phyloP scores from a whole-genome alignment of 2,113 vertebrate genomes.

The Microtus montanus region DNA sequence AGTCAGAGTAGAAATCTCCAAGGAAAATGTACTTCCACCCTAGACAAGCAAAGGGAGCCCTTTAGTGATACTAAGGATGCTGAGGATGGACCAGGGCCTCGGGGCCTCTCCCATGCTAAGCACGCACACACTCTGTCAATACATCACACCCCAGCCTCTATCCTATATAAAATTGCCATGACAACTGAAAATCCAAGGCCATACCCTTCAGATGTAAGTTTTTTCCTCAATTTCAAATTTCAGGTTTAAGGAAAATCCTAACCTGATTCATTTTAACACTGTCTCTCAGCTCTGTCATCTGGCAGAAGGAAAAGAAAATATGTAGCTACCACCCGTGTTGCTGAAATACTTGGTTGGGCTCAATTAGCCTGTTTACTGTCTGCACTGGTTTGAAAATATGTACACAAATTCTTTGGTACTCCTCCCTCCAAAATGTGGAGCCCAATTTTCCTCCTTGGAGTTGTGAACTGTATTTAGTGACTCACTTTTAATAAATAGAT shows the following conservation, averaged over 20 bases:
- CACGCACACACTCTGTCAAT: not conserved
- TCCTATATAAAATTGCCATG: conserved; percentile 62
- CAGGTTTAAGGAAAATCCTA: conserved; percentile 60
- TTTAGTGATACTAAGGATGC: not conserved
- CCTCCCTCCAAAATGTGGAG: conserved; percentile 57
- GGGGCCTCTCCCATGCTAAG: not conserved
- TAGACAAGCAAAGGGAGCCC: not conserved
- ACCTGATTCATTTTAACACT: conserved; percentile 48
- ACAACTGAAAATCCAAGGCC: conserved; percentile 58
- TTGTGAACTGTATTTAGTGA: conserved; percentile 54
- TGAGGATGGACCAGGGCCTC: not conserved
- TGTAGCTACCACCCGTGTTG: conserved; percentile 10
- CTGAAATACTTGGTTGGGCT: conserved; percentile 52
- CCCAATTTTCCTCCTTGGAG: conserved; percentile 41
- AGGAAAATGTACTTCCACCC: conserved; percentile 33
- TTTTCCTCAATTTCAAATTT: conserved; percentile 54
- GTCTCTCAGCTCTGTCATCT: conserved; percentile 11
- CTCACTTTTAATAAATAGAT: conserved; percentile 59
- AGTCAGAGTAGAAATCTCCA: conserved; percentile 38
- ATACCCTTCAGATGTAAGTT: conserved; percentile 48
- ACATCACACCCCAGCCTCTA: not conserved
- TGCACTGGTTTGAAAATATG: conserved; percentile 61
- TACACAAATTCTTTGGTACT: conserved; percentile 49
- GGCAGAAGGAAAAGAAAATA: conserved; percentile 47
- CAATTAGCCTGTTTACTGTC: conserved; percentile 61